Conservation (phyloP, 1,140 invertebrate genomes). For the Lordiphosa stackelbergi region DNA sequence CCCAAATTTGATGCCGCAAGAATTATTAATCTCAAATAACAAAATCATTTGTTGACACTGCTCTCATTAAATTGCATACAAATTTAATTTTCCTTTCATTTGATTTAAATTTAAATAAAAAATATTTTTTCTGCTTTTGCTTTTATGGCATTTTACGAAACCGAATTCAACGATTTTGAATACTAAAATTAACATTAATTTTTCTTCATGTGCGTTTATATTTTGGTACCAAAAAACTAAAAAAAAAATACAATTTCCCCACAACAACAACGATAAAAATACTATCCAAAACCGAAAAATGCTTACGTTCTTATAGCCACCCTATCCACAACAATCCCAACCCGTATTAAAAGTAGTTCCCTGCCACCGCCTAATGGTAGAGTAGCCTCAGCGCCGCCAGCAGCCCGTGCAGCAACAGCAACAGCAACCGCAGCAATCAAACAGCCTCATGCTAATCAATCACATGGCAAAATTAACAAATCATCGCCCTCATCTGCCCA, state of each 20-base stretch:
- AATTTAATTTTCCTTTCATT: constrained; percentile 16
- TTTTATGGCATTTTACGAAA: constrained; percentile 42
- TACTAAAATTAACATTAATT: constrained; percentile 44
- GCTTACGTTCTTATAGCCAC: constrained; percentile 78
- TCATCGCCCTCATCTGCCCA: constrained; percentile 26
- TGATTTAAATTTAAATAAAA: constrained; percentile 9
- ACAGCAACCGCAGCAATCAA: constrained; percentile 38
- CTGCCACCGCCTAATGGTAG: constrained; percentile 75
- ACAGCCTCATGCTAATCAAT: constrained; percentile 64
- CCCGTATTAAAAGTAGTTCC: constrained; percentile 79
- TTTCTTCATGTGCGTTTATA: constrained; percentile 63
- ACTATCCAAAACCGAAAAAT: constrained; percentile 46
- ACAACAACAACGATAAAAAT: constrained; percentile 33
- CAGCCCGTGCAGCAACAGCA: constrained; percentile 28
- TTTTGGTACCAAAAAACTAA: constrained; percentile 51
- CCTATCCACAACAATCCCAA: constrained; percentile 78
- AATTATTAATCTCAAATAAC: constrained; percentile 22
- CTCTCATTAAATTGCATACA: constrained; percentile 26
- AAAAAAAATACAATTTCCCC: constrained; percentile 17
- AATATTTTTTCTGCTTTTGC: constrained; percentile 24
- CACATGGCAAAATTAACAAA: constrained; percentile 49
- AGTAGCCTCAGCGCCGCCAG: constrained; percentile 62
- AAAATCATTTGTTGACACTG: constrained; percentile 5
- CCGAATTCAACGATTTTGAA: constrained; percentile 24
- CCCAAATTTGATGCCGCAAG: constrained; percentile 22